Percentiles rank a stretch among this genome's conserved stretches.
These are phyloP conservation scores for Camponotus floridanus DNA, from an alignment of 1,140 invertebrate species.

Conservation along the genomic window DNA sequence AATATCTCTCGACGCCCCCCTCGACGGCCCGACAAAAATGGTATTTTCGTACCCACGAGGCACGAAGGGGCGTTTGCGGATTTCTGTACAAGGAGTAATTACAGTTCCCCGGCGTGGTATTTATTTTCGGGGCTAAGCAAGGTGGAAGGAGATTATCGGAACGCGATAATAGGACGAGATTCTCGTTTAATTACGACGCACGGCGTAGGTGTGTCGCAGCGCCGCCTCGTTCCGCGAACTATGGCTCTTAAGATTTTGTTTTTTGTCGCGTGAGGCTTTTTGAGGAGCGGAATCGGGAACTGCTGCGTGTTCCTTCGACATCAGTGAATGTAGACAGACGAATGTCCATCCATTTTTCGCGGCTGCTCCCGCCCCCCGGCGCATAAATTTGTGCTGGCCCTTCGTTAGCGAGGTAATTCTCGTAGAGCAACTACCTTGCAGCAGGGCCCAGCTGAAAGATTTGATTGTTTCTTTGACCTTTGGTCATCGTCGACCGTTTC, in stretches of 20 bases:
- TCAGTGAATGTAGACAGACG: constrained; percentile 18
- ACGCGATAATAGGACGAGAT: constrained; percentile 39
- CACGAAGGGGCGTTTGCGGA: constrained; percentile 60
- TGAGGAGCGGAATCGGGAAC: constrained; percentile 20
- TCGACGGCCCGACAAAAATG: constrained; percentile 48
- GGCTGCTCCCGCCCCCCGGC: constrained; percentile 48
- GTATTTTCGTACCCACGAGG: constrained; percentile 61
- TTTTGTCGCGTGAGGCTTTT: constrained; percentile 33
- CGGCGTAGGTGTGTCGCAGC: constrained; percentile 43
- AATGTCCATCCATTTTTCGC: constrained; percentile 53
- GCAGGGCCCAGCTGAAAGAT: constrained; percentile 19
- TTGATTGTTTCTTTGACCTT: constrained; percentile 67
- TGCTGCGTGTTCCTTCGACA: constrained; percentile 1
- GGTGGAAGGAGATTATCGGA: constrained; percentile 38
- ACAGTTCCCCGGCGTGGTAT: constrained; percentile 49
- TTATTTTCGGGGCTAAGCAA: constrained; percentile 61
- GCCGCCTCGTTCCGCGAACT: constrained; percentile 4
- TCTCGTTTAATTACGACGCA: constrained; percentile 52
- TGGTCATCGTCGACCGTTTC: neutral
- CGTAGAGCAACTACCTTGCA: constrained; percentile 56
- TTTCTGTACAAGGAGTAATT: constrained; percentile 61
- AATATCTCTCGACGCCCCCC: constrained; percentile 69
- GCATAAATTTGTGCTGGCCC: constrained; percentile 73
- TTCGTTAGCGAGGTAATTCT: constrained; percentile 75
- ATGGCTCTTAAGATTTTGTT: constrained; percentile 17